Conservation (phyloP, 2,113 vertebrate species). For the Apaloderma vittatum region DNA sequence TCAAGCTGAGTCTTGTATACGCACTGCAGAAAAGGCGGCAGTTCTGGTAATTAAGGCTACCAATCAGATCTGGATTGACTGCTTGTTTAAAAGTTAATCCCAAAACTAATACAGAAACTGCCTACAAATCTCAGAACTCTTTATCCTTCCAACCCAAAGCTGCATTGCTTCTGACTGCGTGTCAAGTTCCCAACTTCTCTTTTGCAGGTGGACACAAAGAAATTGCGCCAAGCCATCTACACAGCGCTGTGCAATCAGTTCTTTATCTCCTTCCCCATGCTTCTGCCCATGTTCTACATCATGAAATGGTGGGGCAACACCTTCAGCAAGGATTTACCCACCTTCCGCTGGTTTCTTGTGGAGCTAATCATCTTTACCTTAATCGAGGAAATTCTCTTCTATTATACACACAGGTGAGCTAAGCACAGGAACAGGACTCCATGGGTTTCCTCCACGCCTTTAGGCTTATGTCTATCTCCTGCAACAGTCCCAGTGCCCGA, state of each 20-base stretch:
- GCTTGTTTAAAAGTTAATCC: not conserved
- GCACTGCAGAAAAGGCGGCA: not conserved
- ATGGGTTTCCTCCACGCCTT: not conserved
- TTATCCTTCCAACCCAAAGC: not conserved
- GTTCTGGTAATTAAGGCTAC: not conserved
- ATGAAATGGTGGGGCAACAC: constrained; percentile 81
- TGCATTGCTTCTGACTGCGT: not conserved
- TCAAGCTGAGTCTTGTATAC: not conserved
- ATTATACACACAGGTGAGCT: constrained; percentile 92
- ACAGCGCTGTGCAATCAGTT: constrained; percentile 82
- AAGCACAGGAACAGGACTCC: not conserved
- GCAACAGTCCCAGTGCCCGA: not conserved
- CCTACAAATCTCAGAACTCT: not conserved
- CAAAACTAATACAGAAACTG: not conserved
- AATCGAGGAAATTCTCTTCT: constrained; percentile 91
- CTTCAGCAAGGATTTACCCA: constrained; percentile 88
- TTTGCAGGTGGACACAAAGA: constrained; percentile 86
- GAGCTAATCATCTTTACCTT: constrained; percentile 84
- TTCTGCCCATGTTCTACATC: constrained; percentile 76
- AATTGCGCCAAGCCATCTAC: constrained; percentile 77
- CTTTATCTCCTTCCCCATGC: constrained; percentile 85
- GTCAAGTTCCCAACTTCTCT: not conserved
- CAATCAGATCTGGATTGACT: not conserved
- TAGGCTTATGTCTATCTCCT: not conserved
- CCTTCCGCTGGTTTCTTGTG: constrained; percentile 89